Evolutionary conservation across 2,888 invertebrate genomes (phyloP).

Genomic region (Acrocyrtus sp.): DNA sequence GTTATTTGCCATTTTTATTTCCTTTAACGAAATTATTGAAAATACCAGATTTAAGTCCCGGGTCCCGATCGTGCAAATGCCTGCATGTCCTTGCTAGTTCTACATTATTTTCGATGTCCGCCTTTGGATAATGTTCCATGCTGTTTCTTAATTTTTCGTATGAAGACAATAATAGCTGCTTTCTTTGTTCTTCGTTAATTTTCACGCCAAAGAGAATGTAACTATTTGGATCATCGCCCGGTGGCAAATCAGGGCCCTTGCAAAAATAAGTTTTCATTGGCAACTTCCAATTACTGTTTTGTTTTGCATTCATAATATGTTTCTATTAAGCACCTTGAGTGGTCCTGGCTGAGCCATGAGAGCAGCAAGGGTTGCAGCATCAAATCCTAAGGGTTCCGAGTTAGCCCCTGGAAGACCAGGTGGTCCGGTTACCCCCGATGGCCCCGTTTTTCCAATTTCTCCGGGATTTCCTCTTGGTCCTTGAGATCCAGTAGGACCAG

Average conservation of each 20-base stretch:
- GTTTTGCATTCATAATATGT: too few relatives aligned
- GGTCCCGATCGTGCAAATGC: too few relatives aligned
- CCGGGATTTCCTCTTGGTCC: conserved; percentile 72
- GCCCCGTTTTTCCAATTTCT: conserved; percentile 71
- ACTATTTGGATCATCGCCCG: conserved; percentile 81
- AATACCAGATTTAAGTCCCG: too few relatives aligned
- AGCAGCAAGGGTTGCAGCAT: conserved; percentile 83
- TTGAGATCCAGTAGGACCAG: conserved; percentile 74
- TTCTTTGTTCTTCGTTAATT: conserved; percentile 77
- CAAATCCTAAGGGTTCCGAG: conserved; percentile 83
- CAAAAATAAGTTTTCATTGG: too few relatives aligned
- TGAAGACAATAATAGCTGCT: conserved; percentile 79
- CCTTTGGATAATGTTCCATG: too few relatives aligned
- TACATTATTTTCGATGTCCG: too few relatives aligned
- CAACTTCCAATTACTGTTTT: too few relatives aligned
- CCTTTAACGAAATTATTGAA: too few relatives aligned
- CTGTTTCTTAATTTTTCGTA: conserved; percentile 85
- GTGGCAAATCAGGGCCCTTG: conserved; percentile 79
- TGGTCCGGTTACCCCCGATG: conserved; percentile 75
- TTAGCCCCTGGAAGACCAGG: conserved; percentile 80
- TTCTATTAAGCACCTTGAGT: conserved; percentile 66
- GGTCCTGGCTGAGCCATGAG: conserved; percentile 75
- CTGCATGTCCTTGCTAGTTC: too few relatives aligned
- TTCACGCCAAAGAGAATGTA: conserved; percentile 78
- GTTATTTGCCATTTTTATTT: too few relatives aligned